Evolutionary conservation across 1,140 invertebrate genomes (phyloP).

Genomic region (Meteorus sp.): DNA sequence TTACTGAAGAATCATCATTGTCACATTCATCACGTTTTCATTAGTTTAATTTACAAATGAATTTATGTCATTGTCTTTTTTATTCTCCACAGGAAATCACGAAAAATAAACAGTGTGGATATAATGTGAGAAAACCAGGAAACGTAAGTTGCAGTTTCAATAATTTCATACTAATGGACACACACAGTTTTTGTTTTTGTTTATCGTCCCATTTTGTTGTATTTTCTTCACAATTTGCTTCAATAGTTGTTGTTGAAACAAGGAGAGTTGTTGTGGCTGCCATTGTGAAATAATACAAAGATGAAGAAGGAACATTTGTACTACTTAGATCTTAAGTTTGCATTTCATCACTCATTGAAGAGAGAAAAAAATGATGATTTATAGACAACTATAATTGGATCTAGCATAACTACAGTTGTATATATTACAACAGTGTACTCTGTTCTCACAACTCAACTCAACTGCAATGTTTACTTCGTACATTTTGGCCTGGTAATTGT

Average conservation of each 20-base stretch:
- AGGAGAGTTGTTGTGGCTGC: too few relatives aligned
- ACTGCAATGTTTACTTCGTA: slow-evolving; percentile 10
- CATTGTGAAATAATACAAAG: too few relatives aligned
- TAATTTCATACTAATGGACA: slow-evolving; percentile 1
- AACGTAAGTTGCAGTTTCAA: slow-evolving; percentile 72
- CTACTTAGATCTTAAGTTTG: too few relatives aligned
- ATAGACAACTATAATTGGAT: too few relatives aligned
- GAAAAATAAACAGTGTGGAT: slow-evolving; percentile 84
- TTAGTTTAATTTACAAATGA: neutral
- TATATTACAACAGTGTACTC: neutral
- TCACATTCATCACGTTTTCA: slow-evolving; percentile 1
- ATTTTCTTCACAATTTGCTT: too few relatives aligned
- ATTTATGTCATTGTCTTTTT: slow-evolving; percentile 11
- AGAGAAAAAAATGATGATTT: too few relatives aligned
- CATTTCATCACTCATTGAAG: too few relatives aligned
- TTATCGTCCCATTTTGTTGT: neutral
- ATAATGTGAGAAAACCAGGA: slow-evolving; percentile 84
- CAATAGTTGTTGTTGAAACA: too few relatives aligned
- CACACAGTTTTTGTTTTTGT: neutral
- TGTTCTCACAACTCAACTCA: neutral
- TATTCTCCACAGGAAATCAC: slow-evolving; percentile 65
- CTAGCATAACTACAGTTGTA: too few relatives aligned
- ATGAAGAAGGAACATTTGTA: too few relatives aligned
- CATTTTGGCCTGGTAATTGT: slow-evolving; percentile 5
- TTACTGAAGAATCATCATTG: too few relatives aligned